These are phyloP conservation scores for Trissolcus basalis DNA, from an alignment of 1,140 invertebrate species.

Conservation along the genomic window DNA sequence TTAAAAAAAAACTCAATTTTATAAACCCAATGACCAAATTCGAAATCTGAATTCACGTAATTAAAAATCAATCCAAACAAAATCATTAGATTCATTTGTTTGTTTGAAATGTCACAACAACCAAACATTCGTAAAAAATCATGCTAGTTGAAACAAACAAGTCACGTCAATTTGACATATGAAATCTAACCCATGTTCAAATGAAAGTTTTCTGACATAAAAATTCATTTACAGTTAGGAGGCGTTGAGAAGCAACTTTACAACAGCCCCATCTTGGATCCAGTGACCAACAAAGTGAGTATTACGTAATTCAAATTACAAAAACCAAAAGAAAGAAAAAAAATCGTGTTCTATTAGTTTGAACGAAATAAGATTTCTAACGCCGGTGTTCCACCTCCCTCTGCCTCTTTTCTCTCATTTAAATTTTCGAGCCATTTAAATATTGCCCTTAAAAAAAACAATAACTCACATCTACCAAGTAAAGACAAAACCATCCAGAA, in stretches of 20 bases:
- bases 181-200: neutral
- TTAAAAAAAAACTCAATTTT: no score
- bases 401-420: slow-evolving; percentile 63
- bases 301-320: neutral
- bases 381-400: slow-evolving; percentile 68
- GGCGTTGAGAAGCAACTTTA: neutral
- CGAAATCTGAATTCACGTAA: no score
- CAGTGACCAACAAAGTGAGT: slow-evolving; percentile 7
- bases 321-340: neutral
- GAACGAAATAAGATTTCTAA: slow-evolving; percentile 8
- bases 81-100: no score
- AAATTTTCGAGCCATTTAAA: neutral
- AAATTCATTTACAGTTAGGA: neutral
- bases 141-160: no score
- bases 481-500: slow-evolving; percentile 35
- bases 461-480: neutral
- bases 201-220: neutral
- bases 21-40: no score
- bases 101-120: no score
- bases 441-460: slow-evolving; percentile 5
- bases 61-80: no score
- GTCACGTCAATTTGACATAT: no score
- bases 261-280: neutral
- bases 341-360: neutral
- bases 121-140: no score